Base-by-base conservation (phyloP, 2,113 vertebrate species). In the Camelus dromedarius region DNA sequence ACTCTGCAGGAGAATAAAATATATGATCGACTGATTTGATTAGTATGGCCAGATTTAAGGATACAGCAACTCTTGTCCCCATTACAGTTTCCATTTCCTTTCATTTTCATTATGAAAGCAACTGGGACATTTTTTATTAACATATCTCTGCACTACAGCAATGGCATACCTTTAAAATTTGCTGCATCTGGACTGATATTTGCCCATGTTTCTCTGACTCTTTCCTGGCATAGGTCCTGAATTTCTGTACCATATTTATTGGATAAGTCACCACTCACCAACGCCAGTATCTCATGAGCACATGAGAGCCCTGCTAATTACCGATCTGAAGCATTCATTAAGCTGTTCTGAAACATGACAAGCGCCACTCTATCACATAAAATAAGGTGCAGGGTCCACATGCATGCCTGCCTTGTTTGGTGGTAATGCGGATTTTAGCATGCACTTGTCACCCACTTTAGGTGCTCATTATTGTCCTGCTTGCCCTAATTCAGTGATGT, bases 401-500 rank as follows among this genome's bases (percentile, higher is more conserved):
- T 4, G 19, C 62, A 66, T 26, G 75, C 83, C 81, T 50, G 64
- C 93, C 93, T 94, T 76, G 52, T 56, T 91, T 95, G 80, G 86
- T 42, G 30, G 75, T 93, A 92, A 87, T 85, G 20, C 8, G 64
- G 86, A 95, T 38, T 58, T 83, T 66, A 19, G 48, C 22, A 84
- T 42, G 73, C 90, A 81, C 87, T 95, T 97, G 94, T 82, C 58
- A 96, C 77, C 62, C 92, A 87, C 79, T 92, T 95, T 89, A 93
- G 30, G 54, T 92, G 76, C 84, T 97, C 80, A 90, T 97, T 96
- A 95, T 60, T 94, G 89, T 64, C 70, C 92, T 96, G 96, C 80
- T 90, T 48, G 28, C 64, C 90, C 93, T 96, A 93, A 97, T 96
- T 96, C 89, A 67, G 66, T 88, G 69, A 96, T 95, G 84, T 48